Conservation (phyloP, 2,888 invertebrate species). For the Biston stratarius region DNA sequence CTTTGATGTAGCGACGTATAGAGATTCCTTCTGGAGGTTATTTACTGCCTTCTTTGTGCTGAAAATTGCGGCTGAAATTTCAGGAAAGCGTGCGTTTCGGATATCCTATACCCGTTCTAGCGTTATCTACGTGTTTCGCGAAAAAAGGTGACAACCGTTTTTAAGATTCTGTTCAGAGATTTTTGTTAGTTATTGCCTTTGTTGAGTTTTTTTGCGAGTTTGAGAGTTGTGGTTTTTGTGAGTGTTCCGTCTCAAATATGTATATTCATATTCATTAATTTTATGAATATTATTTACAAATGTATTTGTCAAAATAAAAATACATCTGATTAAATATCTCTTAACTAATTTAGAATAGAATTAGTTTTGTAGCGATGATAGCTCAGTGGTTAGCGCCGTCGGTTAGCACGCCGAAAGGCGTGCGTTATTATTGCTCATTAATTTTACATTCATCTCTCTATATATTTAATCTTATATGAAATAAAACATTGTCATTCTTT, state of each 20-base stretch:
- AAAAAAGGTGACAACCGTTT: constrained; percentile 2
- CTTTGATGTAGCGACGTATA: constrained; percentile 36
- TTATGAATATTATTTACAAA: neutral
- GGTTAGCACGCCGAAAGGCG: too few species aligned
- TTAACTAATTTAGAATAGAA: too few species aligned
- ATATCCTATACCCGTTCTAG: constrained; percentile 37
- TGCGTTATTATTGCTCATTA: too few species aligned
- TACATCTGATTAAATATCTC: too few species aligned
- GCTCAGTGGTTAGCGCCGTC: too few species aligned
- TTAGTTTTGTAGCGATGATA: too few species aligned
- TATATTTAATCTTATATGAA: too few species aligned
- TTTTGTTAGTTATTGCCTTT: neutral
- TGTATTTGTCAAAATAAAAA: too few species aligned
- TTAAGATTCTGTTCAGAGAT: constrained; percentile 1
- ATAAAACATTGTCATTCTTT: too few species aligned
- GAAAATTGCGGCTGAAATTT: constrained; percentile 40
- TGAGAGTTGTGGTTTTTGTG: neutral
- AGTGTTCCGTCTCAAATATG: neutral
- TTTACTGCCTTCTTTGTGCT: constrained; percentile 35
- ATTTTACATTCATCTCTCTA: too few species aligned
- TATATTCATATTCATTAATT: too few species aligned
- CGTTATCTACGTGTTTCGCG: constrained; percentile 22
- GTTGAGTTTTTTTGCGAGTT: neutral
- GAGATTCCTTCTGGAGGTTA: constrained; percentile 30
- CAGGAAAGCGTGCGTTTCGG: constrained; percentile 40